Evolutionary conservation across 2,113 vertebrate species (phyloP).

Genomic region (Amblyornis subalaris): DNA sequence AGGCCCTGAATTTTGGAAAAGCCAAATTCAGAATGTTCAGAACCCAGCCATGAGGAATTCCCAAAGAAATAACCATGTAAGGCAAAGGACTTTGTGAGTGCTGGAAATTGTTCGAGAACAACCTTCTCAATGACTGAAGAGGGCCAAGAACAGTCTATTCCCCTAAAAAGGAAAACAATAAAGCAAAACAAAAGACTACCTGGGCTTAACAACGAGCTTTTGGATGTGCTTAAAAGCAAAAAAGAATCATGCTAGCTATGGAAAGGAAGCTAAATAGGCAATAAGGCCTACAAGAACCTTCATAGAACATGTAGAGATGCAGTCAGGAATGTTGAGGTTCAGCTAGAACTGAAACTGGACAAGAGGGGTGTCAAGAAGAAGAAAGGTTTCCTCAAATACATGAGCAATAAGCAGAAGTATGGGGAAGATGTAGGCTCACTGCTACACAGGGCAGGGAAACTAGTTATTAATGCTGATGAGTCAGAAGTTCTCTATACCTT

Average conservation of each 20-base stretch:
- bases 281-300: neutral
- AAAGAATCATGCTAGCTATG: neutral
- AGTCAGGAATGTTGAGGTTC: neutral
- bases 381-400: neutral
- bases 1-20: neutral
- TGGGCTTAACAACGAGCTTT: neutral
- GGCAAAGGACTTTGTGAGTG: neutral
- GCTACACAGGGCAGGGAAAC: neutral
- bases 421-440: neutral
- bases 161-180: neutral
- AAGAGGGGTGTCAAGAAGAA: neutral
- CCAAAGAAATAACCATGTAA: neutral
- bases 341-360: neutral
- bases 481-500: neutral
- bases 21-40: neutral
- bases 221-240: neutral
- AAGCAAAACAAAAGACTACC: neutral
- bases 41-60: neutral
- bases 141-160: neutral
- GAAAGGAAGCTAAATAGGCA: neutral
- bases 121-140: neutral
- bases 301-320: neutral
- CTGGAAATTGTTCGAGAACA: neutral
- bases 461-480: neutral
- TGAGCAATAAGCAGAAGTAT: neutral